These are phyloP conservation scores for Drosophila hamatofila DNA, from an alignment of 2,888 invertebrate species.

Conservation along the genomic window DNA sequence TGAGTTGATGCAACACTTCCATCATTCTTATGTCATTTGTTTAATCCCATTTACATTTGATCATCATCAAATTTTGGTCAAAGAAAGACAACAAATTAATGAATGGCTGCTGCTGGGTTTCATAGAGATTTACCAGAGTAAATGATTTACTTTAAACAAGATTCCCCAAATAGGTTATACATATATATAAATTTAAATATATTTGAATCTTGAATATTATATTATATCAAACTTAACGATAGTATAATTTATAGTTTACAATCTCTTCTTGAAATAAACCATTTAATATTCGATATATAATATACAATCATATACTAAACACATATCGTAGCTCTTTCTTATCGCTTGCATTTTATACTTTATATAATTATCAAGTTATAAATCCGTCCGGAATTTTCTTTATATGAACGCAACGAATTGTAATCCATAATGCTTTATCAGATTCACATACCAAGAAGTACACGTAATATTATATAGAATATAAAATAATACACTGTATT, in stretches of 20 bases:
- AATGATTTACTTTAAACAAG: neutral
- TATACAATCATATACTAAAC: neutral
- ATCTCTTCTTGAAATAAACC: neutral
- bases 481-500: neutral
- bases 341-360: neutral
- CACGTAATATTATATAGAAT: conserved; percentile 9
- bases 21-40: conserved; percentile 38
- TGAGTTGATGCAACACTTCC: conserved; percentile 33
- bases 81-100: neutral
- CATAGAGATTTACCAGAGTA: neutral
- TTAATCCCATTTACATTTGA: conserved; percentile 12
- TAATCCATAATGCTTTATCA: neutral
- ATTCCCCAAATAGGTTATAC: neutral
- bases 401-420: neutral
- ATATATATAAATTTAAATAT: too few relatives aligned
- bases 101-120: neutral
- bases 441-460: conserved; percentile 11
- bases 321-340: neutral
- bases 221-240: too few relatives aligned
- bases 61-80: neutral
- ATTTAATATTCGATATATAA: neutral
- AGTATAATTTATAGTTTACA: too few relatives aligned
- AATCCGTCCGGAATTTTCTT: conserved; percentile 1
- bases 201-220: too few relatives aligned
- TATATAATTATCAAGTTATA: neutral